Percentiles rank a stretch among this genome's conserved stretches.
These are phyloP conservation scores for Brachionus rotundiformis DNA, from an alignment of 1,140 invertebrate genomes.

Conservation along the genomic window DNA sequence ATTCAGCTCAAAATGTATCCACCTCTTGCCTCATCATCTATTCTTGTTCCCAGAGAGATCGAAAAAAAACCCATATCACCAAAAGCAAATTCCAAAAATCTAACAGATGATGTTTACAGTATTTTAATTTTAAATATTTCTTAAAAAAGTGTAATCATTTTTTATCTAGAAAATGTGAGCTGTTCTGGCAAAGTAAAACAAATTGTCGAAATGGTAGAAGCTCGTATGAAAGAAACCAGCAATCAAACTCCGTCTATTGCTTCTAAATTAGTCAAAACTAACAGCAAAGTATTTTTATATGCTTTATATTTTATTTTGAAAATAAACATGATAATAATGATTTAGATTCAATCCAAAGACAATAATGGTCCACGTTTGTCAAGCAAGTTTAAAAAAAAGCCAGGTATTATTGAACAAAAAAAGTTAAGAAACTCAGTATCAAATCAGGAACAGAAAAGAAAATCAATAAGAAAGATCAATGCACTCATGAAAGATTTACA, in stretches of 20 bases:
- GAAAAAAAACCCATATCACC: background rate
- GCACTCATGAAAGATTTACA: background rate
- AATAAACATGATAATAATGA: too few relatives aligned
- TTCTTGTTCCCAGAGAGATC: background rate
- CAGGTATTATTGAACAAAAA: background rate
- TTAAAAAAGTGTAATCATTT: too few relatives aligned
- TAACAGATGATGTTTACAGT: background rate
- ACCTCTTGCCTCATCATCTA: background rate
- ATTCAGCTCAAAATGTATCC: background rate
- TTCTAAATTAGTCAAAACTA: background rate
- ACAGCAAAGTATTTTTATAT: background rate
- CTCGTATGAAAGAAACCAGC: background rate
- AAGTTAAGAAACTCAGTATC: background rate
- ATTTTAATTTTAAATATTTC: background rate
- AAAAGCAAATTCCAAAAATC: background rate
- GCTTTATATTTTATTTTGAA: too few relatives aligned
- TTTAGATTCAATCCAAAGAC: background rate
- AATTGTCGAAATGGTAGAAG: slow-evolving; percentile 32
- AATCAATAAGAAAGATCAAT: slow-evolving; percentile 9
- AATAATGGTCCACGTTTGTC: background rate
- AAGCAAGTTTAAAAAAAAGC: slow-evolving; percentile 10
- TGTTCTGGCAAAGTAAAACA: slow-evolving; percentile 35
- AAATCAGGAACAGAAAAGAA: slow-evolving; percentile 12
- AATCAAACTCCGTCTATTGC: background rate
- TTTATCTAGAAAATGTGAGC: background rate